Evolutionary conservation across 2,797 vertebrate genomes (phyloP), one percentile per base, ranked within the genome.

Genomic region (Falco novaeseelandiae): DNA sequence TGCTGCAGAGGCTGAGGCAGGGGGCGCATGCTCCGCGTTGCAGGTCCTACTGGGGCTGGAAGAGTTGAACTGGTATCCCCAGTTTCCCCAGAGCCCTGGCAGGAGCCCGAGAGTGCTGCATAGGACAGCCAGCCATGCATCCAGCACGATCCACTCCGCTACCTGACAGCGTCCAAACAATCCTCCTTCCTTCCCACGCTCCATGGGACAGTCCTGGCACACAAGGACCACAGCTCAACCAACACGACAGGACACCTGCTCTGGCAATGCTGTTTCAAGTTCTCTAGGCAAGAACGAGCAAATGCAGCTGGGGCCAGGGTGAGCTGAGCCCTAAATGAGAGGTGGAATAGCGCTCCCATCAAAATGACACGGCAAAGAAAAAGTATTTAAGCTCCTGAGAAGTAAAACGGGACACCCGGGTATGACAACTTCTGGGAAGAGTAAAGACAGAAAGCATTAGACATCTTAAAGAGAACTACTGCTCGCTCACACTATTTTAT

Each of bases 241-340:
- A 59, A 27, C 32, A 13, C 1, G 6, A 77, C 0, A 0, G 4
- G 36, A 81, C 34, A 74, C 6, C 25, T 0, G 0, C 16, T 12
- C 44, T 27, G 11, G 61, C 69, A 74, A 32, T 2, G 19, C 26
- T 63, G 25, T 74, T 78, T 57, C 0, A 0, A 81, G 40, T 15
- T 26, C 55, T 82, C 40, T 20, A 57, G 23, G 29, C n/a, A 40
- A 90, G 29, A 14, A 93, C 74, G 7, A 78, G 4, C 18, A 90
- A 86, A 15, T 3, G 14, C 40, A 83, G 57, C 27, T 40, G 30
- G 36, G 27, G 21, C 48, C 73, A 69, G 9, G 30, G 25, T 4
- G 3, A 85, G 49, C 48, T 21, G 38, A 59, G 40, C 20, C 26
- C 44, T 29, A 71, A 48, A 20, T 3, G 21, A 62, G 38, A 71